Evolutionary conservation across 2,888 invertebrate genomes (phyloP), one percentile per base, ranked within the genome.

Genomic region (Amorpha juglandis): DNA sequence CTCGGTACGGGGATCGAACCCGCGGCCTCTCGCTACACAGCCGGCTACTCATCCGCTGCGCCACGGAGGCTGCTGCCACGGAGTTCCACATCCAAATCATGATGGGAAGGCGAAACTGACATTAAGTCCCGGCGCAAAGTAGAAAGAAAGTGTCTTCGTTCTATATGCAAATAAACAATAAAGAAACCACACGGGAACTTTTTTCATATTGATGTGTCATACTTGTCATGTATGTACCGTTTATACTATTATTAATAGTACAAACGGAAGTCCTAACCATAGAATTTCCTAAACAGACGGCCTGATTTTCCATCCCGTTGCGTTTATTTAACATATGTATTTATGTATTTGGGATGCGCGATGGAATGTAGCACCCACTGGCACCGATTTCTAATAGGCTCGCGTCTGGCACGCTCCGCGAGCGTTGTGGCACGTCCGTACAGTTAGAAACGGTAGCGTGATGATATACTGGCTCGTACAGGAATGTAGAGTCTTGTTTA

Each of bases 321-420:
- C 68, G 71, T 68, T 69, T 64, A 58, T 55, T 58, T 55, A 64
- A 48, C 48, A 33, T 48, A 64, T 64, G 42, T 53, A 64, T 64
- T 80, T 81, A 88, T 87, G 87, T 86, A 87, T 87, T 78, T 82
- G 73, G 86, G 81, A 74, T 83, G 75, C 48, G 66, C 65, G 63
- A 63, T 70, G 80, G 84, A 80, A 84, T 84, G 82, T 71, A 62
- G 70, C 67, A 68, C 78, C 64, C 63, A 73, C 68, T 76, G 68
- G 70, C 71, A 72, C 70, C 66, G 71, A 71, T 74, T 65, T 68
- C 67, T 72, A 67, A 73, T 69, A 67, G 16, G 27, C 45, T 45
- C 64, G 27, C 33, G 42, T 38, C 42, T 45, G 27, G 51, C 21
- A 21, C 53, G 45, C 45, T 53, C 35, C 45, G 58, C 19, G 58